These are phyloP conservation scores for Pseudomugil gertrudae DNA, from an alignment of 2,797 vertebrate genomes.

Conservation along the genomic window DNA sequence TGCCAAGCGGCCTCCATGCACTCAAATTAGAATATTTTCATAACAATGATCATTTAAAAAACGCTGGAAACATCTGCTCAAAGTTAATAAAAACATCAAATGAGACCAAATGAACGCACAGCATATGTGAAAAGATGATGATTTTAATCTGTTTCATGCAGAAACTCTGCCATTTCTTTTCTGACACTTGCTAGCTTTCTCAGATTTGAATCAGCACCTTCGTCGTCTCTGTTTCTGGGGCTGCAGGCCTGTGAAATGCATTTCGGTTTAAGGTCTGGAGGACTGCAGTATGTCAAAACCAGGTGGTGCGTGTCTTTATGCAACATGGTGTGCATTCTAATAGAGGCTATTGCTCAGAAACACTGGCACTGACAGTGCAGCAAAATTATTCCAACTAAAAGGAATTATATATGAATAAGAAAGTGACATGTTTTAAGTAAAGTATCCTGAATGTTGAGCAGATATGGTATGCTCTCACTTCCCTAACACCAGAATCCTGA, in stretches of 20 bases:
- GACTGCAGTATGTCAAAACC: slow-evolving; percentile 49
- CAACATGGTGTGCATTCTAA: slow-evolving; percentile 41
- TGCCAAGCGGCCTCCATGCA: slow-evolving; percentile 21
- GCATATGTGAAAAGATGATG: neutral
- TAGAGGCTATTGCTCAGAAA: slow-evolving; percentile 40
- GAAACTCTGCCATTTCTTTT: neutral
- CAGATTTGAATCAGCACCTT: slow-evolving; percentile 50
- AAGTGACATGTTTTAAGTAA: slow-evolving; percentile 48
- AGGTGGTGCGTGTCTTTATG: slow-evolving; percentile 60
- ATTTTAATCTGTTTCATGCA: neutral
- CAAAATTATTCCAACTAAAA: slow-evolving; percentile 8
- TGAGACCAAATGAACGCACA: slow-evolving; percentile 1
- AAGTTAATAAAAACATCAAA: slow-evolving; percentile 47
- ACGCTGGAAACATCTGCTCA: slow-evolving; percentile 22
- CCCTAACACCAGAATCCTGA: slow-evolving; percentile 43
- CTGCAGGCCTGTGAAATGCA: slow-evolving; percentile 48
- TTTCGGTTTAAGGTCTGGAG: slow-evolving; percentile 45
- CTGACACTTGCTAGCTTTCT: slow-evolving; percentile 10
- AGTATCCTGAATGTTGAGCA: slow-evolving; percentile 34
- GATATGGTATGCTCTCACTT: slow-evolving; percentile 39
- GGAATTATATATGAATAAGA: slow-evolving; percentile 29
- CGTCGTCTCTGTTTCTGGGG: slow-evolving; percentile 30
- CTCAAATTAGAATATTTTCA: slow-evolving; percentile 34
- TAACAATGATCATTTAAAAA: slow-evolving; percentile 22
- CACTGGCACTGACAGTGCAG: neutral